Evolutionary conservation across 2,888 invertebrate genomes (phyloP), one percentile per base, ranked within the genome.

Genomic region (Zaprionus obscuricornis): DNA sequence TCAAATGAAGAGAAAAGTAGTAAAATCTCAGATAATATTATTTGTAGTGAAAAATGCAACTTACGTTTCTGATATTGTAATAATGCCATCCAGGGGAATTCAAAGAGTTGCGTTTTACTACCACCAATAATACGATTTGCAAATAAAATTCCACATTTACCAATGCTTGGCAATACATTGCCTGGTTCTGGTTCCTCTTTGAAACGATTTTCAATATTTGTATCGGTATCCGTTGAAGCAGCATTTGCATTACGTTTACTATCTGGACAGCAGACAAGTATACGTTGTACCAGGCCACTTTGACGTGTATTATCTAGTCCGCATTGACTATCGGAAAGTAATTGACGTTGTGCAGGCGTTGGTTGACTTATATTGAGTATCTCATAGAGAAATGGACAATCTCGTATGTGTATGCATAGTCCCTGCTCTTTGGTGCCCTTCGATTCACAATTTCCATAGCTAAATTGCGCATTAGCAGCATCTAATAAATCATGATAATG

Each of bases 81-180:
- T 13, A 90, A 34, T 1, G 79, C 88, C 90, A 90, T 89, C 90
- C 90, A 90, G 1, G 94, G 94, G 75, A 93, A 94, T 74, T 94
- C 94, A 58, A 92, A 93, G 5, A 94, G 88, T 2, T 92, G 91
- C 0, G 94, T 91, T 24, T 83, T 77, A 26, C 90, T 90, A 3
- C 94, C 94, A 0, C 94, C 94, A n/a, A 92, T 91, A 60, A 94
- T 94, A 58, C 92, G 91, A 79, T 93, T 91, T 10, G 89, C 87
- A 49, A 90, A 90, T 57, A 90, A 89, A 4, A 75, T 76, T 0
- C 94, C 94, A 72, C 94, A 94, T 1, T 85, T 87, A 0, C 87
- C 90, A 1, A 74, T 88, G 29, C 87, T 83, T 0, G 93, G 93
- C 26, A 93, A 81, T 1, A 82, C 56, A 54, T 87, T 78, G 13